Evolutionary conservation across 2,888 invertebrate species (phyloP), one percentile per base, ranked within the genome.

Genomic region (Drosophila nigricruria): DNA sequence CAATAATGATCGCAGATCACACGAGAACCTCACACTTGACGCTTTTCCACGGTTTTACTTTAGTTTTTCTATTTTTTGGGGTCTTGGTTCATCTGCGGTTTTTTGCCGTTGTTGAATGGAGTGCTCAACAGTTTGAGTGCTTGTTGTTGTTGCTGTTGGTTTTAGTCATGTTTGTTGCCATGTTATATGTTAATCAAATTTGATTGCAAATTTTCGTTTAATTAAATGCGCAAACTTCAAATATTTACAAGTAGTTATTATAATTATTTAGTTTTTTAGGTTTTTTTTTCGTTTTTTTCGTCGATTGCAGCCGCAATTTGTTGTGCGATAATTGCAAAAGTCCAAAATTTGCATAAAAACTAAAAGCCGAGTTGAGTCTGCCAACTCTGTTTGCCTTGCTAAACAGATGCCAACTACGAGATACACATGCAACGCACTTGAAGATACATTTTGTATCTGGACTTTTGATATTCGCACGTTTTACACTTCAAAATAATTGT

Each of bases 131-230:
- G 23, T 63, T 27, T 45, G 63, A 63, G 66, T 42, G 20, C 27
- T 32, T 50, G n/a, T 8, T 36, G 50, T 40, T 70, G 56, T 43
- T 62, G 49, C n/a, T 57, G 66, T 45, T 40, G 42, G 20, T 69
- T 43, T 49, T 57, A 63, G 52, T 30, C 76, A 74, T 79, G 74
- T 70, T 73, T 64, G 70, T 59, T 74, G 73, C 58, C 77, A 67
- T 71, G 67, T 83, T 82, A 60, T 84, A 82, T 88, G 87, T 76
- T 88, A 88, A 87, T 87, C 73, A 81, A 77, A 62, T 73, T 78
- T 78, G 77, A 82, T 77, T 88, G 81, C 85, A 82, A 70, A 59
- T 73, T 73, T 77, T 77, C 34, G 68, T 77, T 80, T 73, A 83
- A 85, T 87, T 87, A 83, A 82, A 77, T 75, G 72, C 76, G 80